These are phyloP conservation scores for Sisyra terminalis DNA, from an alignment of 2,888 invertebrate genomes.

Conservation along the genomic window DNA sequence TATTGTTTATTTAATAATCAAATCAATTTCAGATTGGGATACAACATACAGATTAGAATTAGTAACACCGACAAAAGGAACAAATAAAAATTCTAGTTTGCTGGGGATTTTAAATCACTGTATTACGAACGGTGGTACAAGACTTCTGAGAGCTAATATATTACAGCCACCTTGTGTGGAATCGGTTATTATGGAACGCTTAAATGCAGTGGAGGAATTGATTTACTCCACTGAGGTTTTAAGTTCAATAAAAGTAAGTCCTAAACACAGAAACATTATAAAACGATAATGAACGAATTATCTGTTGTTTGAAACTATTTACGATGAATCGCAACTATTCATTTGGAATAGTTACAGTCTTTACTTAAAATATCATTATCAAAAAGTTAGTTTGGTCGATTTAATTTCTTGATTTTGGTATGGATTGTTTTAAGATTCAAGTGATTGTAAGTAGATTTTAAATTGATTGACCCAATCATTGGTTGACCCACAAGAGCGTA, in stretches of 20 bases:
- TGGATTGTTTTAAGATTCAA: too few species aligned
- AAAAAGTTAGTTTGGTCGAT: too few species aligned
- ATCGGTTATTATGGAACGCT: conserved; percentile 46
- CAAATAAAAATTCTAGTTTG: conserved; percentile 32
- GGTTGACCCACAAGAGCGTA: too few species aligned
- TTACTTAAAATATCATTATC: too few species aligned
- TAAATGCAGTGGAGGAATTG: conserved; percentile 63
- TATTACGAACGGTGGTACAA: conserved; percentile 53
- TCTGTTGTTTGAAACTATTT: too few species aligned
- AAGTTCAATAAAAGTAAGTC: conserved; percentile 39
- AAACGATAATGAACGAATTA: too few species aligned
- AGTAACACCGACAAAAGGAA: conserved; percentile 27
- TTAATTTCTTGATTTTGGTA: too few species aligned
- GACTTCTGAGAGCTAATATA: conserved; percentile 64
- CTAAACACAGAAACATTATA: not conserved
- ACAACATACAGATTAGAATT: conserved; percentile 64
- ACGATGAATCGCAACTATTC: too few species aligned
- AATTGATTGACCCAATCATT: too few species aligned
- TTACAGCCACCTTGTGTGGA: conserved; percentile 60
- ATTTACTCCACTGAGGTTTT: conserved; percentile 47
- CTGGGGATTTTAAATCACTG: conserved; percentile 52
- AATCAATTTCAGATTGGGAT: conserved; percentile 46
- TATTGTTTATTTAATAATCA: conserved; percentile 3
- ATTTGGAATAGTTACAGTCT: too few species aligned
- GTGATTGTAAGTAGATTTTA: too few species aligned